Evolutionary conservation across 2,113 vertebrate species (phyloP).

Genomic region (Sphyrna mokarran): DNA sequence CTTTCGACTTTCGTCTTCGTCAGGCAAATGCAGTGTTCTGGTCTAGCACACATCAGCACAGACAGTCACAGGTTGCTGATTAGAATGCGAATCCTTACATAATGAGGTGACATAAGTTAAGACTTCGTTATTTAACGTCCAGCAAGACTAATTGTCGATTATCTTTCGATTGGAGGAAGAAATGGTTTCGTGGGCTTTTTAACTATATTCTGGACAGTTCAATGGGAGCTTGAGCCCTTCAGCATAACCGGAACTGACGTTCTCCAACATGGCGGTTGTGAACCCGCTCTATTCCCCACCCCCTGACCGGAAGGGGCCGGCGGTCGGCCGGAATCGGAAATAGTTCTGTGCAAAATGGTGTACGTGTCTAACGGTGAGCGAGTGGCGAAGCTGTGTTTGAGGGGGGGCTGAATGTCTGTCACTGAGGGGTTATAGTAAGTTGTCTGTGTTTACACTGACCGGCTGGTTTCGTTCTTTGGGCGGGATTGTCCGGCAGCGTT

Average conservation of each 20-base stretch:
- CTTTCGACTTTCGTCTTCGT: too few relatives aligned
- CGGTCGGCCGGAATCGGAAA: slow-evolving; percentile 43
- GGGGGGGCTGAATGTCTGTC: neutral
- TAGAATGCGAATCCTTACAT: too few relatives aligned
- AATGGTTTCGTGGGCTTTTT: neutral
- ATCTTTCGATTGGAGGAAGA: neutral
- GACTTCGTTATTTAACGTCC: too few relatives aligned
- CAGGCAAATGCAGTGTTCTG: too few relatives aligned
- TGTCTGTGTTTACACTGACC: neutral
- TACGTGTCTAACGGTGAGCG: slow-evolving; percentile 86
- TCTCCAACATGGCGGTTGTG: neutral
- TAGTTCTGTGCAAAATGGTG: slow-evolving; percentile 61
- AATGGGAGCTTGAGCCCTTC: neutral
- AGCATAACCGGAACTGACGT: neutral
- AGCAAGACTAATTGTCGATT: neutral
- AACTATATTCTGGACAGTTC: neutral
- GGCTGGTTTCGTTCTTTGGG: neutral
- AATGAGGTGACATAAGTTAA: too few relatives aligned
- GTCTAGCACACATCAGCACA: too few relatives aligned
- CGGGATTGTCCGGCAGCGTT: too few relatives aligned
- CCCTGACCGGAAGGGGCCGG: neutral
- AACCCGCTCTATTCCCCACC: neutral
- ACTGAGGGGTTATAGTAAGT: neutral
- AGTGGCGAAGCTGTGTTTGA: neutral
- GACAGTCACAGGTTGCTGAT: too few relatives aligned